A percentile compares a stretch with the other conserved stretches of the same genome.
Conservation (phyloP, 2,888 invertebrate species). For the Mesorhabditis sp. region DNA sequence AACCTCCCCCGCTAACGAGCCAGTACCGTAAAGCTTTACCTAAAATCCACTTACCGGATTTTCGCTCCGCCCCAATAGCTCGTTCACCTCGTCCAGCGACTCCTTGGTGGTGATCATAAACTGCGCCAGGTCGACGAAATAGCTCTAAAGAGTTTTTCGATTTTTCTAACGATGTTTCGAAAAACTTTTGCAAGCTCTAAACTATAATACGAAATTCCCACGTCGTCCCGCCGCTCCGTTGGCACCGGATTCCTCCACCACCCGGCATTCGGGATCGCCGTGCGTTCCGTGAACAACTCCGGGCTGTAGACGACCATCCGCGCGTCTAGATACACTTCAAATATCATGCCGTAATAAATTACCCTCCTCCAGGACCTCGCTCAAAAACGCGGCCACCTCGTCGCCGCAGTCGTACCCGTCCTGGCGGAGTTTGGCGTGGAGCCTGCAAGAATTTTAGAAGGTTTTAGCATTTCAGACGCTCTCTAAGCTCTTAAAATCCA, state of each 20-base stretch:
- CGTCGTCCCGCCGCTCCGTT: conserved; percentile 27
- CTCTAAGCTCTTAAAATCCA: background rate
- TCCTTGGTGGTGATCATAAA: conserved; percentile 44
- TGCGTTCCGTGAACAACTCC: conserved; percentile 44
- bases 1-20: background rate
- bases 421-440: conserved; percentile 33
- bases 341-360: conserved; percentile 8
- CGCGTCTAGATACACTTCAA: conserved; percentile 13
- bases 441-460: conserved; percentile 21
- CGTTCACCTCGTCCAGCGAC: conserved; percentile 45
- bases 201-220: conserved; percentile 9
- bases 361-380: conserved; percentile 27
- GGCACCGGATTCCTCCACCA: conserved; percentile 44
- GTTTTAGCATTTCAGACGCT: background rate
- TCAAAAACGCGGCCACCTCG: conserved; percentile 32
- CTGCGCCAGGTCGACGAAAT: conserved; percentile 43
- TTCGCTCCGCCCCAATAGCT: conserved; percentile 14
- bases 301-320: conserved; percentile 43
- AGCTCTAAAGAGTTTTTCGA: conserved; percentile 26
- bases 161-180: background rate
- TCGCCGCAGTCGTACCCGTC: conserved; percentile 54
- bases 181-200: background rate
- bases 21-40: no score
- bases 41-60: background rate
- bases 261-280: conserved; percentile 20